Evolutionary conservation across 2,113 vertebrate genomes (phyloP).

Genomic region (Copsychus sechellarum): DNA sequence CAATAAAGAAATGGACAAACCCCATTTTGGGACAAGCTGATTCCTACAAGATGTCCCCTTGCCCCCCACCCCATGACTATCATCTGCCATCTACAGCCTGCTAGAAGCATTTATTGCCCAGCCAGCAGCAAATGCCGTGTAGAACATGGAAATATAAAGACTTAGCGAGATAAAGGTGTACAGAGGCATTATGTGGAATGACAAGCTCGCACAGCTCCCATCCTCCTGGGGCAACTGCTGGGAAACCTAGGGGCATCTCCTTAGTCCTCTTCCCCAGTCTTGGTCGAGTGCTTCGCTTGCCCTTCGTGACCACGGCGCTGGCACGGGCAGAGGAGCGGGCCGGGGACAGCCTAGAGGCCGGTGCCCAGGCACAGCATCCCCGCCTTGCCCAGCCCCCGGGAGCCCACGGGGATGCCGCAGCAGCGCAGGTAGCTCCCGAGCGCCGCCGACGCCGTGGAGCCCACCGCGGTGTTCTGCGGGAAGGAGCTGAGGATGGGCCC

Average conservation of each 20-base stretch:
- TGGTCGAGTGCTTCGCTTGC: not conserved
- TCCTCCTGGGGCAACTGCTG: not conserved
- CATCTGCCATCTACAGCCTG: not conserved
- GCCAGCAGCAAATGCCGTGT: not conserved
- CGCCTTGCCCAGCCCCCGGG: not conserved
- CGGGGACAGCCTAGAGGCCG: not conserved
- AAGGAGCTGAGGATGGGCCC: slow-evolving; percentile 64
- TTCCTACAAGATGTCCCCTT: not conserved
- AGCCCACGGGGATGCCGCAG: slow-evolving; percentile 2
- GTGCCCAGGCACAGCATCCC: slow-evolving; percentile 28
- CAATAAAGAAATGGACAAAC: not conserved
- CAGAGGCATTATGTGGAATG: not conserved
- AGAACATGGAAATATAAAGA: not conserved
- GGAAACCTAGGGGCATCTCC: not conserved
- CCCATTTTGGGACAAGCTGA: not conserved
- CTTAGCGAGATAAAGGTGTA: not conserved
- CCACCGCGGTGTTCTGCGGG: not conserved
- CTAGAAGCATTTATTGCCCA: not conserved
- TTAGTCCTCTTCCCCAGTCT: not conserved
- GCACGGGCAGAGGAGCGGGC: accelerated
- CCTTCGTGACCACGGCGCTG: not conserved
- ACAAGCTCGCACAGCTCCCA: not conserved
- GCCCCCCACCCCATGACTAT: not conserved
- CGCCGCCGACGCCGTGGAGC: not conserved
- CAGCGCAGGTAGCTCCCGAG: slow-evolving; percentile 36